Base-by-base conservation (phyloP, 2,888 invertebrate species). In the Campoletis raptor region DNA sequence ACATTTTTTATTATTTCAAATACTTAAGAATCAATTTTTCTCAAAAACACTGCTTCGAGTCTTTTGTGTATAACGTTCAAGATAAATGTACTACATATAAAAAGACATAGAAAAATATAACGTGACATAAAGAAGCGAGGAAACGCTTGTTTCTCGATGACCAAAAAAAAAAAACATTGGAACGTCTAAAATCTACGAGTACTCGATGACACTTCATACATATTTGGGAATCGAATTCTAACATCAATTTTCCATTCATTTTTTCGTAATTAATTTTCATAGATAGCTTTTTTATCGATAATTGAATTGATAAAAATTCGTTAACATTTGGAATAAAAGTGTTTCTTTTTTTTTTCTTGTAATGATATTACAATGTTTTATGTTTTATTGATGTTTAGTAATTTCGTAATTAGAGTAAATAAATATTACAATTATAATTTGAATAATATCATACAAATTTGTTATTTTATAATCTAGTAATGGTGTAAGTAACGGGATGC, bases 401-500 rank as follows among this genome's bases (percentile, higher is more conserved):
- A 87, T 87, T 84, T 81, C 83, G 45, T 81, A 81, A 83, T 89
- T 83, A 67, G 85, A 84, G 85, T 86, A 87, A 89, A 89, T 89
- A 89, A 89, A 89, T 89, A 89, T 88, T 89, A 89, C 87, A 89
- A 83, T 83, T 85, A 81, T 80, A 86, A 83, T 80, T 83, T 76
- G 78, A 83, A 85, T 80, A 85, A 84, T 85, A 88, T 86, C 66
- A 88, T 89, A 88, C 87, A 88, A 88, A 88, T 88, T 86, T 88
- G 86, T 87, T 85, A 81, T 86, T 76, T 77, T 83, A 86, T 52
- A 83, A 70, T 82, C 81, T 74, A 52, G 24, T 54, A 66, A 83
- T 86, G 78, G 73, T 85, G 76, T 87, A 88, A 88, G 87, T 89
- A 87, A 88, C 87, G 82, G 70, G 84, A 84, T 84, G 76, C 81